Conservation (phyloP, 1,140 invertebrate genomes). For the Drosophila parabipectinata region DNA sequence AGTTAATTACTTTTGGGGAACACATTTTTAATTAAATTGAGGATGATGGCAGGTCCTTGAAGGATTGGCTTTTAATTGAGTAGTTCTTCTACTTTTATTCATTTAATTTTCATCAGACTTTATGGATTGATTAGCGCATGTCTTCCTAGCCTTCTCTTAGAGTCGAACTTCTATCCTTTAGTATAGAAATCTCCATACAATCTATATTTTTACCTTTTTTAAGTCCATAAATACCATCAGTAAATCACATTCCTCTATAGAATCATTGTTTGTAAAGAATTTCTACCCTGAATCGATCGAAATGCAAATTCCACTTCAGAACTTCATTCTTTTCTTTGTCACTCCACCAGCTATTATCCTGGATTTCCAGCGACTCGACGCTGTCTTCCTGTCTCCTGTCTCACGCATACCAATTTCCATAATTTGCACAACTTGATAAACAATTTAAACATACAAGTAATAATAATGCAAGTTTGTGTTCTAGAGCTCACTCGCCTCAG, state of each 20-base stretch:
- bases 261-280: neutral
- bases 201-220: too few relatives aligned
- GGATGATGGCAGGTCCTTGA: too few relatives aligned
- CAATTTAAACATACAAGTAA: constrained; percentile 64
- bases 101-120: too few relatives aligned
- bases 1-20: neutral
- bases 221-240: neutral
- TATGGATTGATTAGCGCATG: too few relatives aligned
- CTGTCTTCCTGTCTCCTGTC: constrained; percentile 12
- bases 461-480: constrained; percentile 60
- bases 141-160: too few relatives aligned
- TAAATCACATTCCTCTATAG: neutral
- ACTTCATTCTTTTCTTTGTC: constrained; percentile 29
- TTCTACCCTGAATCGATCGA: constrained; percentile 22
- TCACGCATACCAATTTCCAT: constrained; percentile 61
- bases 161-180: too few relatives aligned
- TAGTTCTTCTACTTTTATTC: too few relatives aligned
- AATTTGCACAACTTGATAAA: constrained; percentile 64
- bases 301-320: constrained; percentile 18
- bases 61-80: neutral
- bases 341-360: constrained; percentile 37
- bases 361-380: constrained; percentile 26
- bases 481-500: constrained; percentile 4
- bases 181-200: too few relatives aligned
- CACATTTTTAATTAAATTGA: neutral